phyloP scores from a whole-genome alignment of 2,888 invertebrate species.

The Eurytoma californica region DNA sequence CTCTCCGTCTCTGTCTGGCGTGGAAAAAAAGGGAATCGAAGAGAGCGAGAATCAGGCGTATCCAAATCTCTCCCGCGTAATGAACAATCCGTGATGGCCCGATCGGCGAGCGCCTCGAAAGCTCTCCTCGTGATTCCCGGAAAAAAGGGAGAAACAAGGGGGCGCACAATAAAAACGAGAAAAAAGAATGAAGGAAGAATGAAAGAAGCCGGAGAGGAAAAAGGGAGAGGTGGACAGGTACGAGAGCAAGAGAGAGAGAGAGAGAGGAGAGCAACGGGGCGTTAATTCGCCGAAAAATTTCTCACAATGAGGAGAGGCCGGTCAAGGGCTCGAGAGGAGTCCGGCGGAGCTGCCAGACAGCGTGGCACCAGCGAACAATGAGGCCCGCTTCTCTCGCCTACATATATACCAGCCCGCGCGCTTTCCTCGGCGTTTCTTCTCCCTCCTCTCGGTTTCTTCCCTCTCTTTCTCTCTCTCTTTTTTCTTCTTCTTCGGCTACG shows the following conservation, averaged over 20 bases:
- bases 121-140: slow-evolving; percentile 29
- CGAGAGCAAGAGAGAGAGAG: no score
- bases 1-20: no score
- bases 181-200: slow-evolving; percentile 2
- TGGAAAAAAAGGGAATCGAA: neutral
- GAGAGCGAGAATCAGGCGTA: slow-evolving; percentile 35
- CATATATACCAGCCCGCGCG: neutral
- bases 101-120: slow-evolving; percentile 34
- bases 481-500: no score
- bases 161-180: neutral
- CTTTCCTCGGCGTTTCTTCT: slow-evolving; percentile 12
- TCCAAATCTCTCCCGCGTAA: slow-evolving; percentile 47
- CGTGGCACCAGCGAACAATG: slow-evolving; percentile 53
- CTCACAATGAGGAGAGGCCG: slow-evolving; percentile 41
- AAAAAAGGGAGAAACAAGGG: slow-evolving; percentile 21
- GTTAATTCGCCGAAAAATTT: slow-evolving; percentile 55
- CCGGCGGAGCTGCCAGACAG: slow-evolving; percentile 44
- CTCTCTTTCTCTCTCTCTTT: no score
- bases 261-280: slow-evolving; percentile 2
- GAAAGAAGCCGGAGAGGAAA: slow-evolving; percentile 15
- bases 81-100: slow-evolving; percentile 43
- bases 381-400: neutral
- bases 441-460: neutral
- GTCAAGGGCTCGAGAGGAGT: slow-evolving; percentile 26
- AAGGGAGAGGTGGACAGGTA: slow-evolving; percentile 24